Conservation (phyloP, 2,113 vertebrate genomes). For the Rhinoderma darwinii region DNA sequence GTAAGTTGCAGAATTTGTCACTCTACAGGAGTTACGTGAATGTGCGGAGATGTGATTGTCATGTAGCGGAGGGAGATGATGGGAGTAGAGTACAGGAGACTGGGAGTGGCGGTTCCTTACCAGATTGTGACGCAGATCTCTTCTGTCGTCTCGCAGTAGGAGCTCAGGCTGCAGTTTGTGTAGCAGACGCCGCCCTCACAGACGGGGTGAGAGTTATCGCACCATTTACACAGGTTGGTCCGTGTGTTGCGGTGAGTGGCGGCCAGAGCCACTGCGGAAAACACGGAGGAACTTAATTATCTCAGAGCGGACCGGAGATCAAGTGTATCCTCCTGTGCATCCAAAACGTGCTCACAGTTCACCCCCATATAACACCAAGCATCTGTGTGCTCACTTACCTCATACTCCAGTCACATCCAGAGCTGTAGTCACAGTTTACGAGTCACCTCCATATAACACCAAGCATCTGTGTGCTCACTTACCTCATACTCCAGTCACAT, state of each 20-base stretch:
- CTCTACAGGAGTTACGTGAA: neutral
- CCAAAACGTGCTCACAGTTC: no score
- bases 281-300: neutral
- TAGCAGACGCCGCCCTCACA: slow-evolving; percentile 80
- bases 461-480: no score
- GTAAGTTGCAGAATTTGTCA: neutral
- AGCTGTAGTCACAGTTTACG: no score
- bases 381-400: no score
- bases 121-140: slow-evolving; percentile 89
- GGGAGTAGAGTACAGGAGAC: neutral
- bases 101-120: slow-evolving; percentile 66
- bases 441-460: no score
- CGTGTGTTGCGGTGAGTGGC: slow-evolving; percentile 74
- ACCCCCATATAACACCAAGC: no score
- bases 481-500: no score
- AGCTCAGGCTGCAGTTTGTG: slow-evolving; percentile 85
- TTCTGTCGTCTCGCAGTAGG: slow-evolving; percentile 77
- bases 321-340: no score
- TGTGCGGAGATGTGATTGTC: neutral
- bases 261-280: slow-evolving; percentile 59
- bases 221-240: slow-evolving; percentile 88
- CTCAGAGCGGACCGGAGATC: neutral
- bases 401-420: no score
- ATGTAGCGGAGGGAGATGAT: neutral
- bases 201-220: slow-evolving; percentile 75